Base-by-base conservation (phyloP, 2,797 vertebrate species). In the Salarias fasciatus region DNA sequence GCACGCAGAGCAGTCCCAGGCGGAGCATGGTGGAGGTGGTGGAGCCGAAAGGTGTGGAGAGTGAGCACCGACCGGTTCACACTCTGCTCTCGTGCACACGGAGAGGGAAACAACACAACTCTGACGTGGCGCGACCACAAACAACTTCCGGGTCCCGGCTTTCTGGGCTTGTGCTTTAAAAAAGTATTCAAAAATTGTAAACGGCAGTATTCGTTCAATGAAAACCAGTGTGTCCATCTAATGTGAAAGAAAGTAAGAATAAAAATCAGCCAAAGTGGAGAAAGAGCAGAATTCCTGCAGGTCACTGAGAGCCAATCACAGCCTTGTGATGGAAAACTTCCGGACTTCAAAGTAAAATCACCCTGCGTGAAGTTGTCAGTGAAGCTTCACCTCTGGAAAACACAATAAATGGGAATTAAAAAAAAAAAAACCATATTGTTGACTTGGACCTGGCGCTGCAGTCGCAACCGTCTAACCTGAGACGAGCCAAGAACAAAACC, bases 111-210 rank as follows among this genome's bases (percentile, higher is more conserved):
- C 18, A 24, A 24, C 24, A n/a, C n/a, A n/a, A n/a, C 65, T 75
- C 89, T 91, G 90, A 93, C 92, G 92, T 93, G 91, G 92, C 92
- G 79, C 18, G 6, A 63, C n/a, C 45, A 13, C n/a, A 2, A 42
- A 72, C 3, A 5, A 72, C 89, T 90, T 92, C 92, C 91, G 91
- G 89, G 50, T n/a, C 18, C 29, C 66, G 3, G 2, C 72, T 56
- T 77, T 29, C 51, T 73, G 59, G 10, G 6, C 42, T 42, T 0
- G 6, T 13, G 13, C n/a, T 5, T n/a, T 14, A 3, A 13, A 1
- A 42, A 14, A 3, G 42, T 31, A 11, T 0, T 4, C 1, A 1
- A 1, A 0, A 8, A n/a, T 24, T 69, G 11, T 35, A 35, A 18
- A 55, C 5, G 2, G 38, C 2, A 28, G 11, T 13, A 35, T 0